These are phyloP conservation scores for Achroia grisella DNA, from an alignment of 1,140 invertebrate species.

Conservation along the genomic window DNA sequence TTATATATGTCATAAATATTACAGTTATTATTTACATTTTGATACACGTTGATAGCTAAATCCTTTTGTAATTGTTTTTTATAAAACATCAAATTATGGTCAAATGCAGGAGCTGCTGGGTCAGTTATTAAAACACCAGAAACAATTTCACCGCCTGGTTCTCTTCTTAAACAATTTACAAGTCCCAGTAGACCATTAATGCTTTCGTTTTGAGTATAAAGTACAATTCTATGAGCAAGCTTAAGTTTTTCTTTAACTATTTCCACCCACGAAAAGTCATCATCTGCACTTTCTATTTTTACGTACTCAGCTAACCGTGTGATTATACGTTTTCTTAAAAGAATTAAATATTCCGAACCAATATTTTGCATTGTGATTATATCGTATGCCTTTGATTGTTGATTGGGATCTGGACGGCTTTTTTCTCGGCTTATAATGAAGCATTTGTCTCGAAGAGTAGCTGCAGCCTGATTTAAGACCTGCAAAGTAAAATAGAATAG, in stretches of 20 bases:
- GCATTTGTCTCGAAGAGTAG: conserved; percentile 58
- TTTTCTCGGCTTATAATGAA: conserved; percentile 72
- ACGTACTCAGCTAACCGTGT: conserved; percentile 62
- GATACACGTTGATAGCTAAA: conserved; percentile 86
- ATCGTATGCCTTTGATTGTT: conserved; percentile 45
- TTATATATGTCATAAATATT: too few relatives aligned
- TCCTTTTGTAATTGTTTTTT: conserved; percentile 80
- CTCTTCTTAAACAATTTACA: conserved; percentile 82
- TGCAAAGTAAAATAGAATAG: conserved; percentile 18
- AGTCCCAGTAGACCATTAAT: conserved; percentile 88
- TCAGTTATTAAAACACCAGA: conserved; percentile 78
- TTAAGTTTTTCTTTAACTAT: conserved; percentile 73
- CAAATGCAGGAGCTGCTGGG: conserved; percentile 77
- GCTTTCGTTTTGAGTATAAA: conserved; percentile 77
- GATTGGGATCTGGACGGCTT: conserved; percentile 37
- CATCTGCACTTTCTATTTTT: conserved; percentile 40
- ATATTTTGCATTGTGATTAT: conserved; percentile 60
- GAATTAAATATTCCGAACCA: conserved; percentile 57
- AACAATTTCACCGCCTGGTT: conserved; percentile 78
- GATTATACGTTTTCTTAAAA: conserved; percentile 50
- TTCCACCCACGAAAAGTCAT: conserved; percentile 58
- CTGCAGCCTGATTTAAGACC: conserved; percentile 52
- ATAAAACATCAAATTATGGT: conserved; percentile 77
- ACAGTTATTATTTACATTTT: conserved; percentile 75
- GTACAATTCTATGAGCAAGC: conserved; percentile 72